Evolutionary conservation across 2,888 invertebrate genomes (phyloP), one percentile per base, ranked within the genome.

Genomic region (Cataglyphis albicans): DNA sequence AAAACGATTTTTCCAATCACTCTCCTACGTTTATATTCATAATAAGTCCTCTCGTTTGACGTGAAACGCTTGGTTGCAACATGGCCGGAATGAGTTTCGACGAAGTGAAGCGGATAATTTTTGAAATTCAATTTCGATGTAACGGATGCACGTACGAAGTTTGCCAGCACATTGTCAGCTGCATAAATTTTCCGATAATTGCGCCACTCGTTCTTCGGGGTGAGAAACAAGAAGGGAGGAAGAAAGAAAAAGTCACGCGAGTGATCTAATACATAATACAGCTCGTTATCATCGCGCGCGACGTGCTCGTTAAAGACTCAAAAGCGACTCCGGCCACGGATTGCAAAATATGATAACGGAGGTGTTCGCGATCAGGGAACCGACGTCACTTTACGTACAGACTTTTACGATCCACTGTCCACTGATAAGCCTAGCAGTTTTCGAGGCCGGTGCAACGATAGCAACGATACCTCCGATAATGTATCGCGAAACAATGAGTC

Each of bases 191-290:
- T 32, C 35, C 72, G 59, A 61, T 72, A 80, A 80, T 80, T 59
- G 59, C 44, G 35, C 59, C 35, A 80, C 59, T 35, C 78, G n/a
- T 44, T 52, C 25, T 65, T 64, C 74, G 25, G 57, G 18, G 32
- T 64, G 44, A 21, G 44, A 21, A 5, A 21, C 10, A 38, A 48
- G n/a, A 72, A 73, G 38, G n/a, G 29, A 12, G n/a, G 29, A 65
- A 25, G 35, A 55, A 52, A 41, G 59, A 65, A 65, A 76, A 44
- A 29, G 63, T 76, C 72, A 57, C 72, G 18, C 68, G 57, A 52
- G 21, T 73, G 57, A 74, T 76, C 81, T 74, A 68, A 67, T 82
- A 78, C 78, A 74, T 82, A 84, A 86, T 82, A 74, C 63, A 82
- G 57, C 52, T 63, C 67, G 61, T 82, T 85, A 78, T 86, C 74